Percentiles rank a stretch among this genome's conserved stretches.
phyloP scores from a whole-genome alignment of 1,140 invertebrate genomes.

The Drosophila prosaltans region DNA sequence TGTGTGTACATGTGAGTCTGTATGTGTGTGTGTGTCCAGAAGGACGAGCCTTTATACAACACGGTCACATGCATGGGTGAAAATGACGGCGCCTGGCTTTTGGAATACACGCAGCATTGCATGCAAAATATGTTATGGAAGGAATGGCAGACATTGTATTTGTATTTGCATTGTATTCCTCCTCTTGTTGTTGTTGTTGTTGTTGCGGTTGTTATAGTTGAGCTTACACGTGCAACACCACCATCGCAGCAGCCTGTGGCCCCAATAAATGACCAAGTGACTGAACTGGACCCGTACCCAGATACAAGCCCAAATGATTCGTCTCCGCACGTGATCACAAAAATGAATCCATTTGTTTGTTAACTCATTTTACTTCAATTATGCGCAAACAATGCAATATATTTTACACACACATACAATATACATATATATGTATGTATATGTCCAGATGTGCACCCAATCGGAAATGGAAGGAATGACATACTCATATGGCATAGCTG shows the following conservation, averaged over 20 bases:
- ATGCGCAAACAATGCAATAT: conserved; percentile 67
- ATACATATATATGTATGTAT: conserved; percentile 13
- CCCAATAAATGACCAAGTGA: conserved; percentile 69
- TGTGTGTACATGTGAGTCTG: conserved; percentile 32
- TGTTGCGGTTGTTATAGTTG: conserved; percentile 31
- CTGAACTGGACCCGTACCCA: conserved; percentile 14
- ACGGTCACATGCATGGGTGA: conserved; percentile 57
- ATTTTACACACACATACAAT: not conserved
- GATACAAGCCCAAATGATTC: conserved; percentile 9
- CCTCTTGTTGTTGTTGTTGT: conserved; percentile 22
- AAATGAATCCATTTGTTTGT: conserved; percentile 78
- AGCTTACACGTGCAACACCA: conserved; percentile 47
- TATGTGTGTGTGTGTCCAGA: conserved; percentile 16
- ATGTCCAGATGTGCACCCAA: not conserved
- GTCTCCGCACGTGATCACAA: conserved; percentile 66
- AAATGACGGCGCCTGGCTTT: conserved; percentile 77
- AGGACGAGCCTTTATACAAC: conserved; percentile 31
- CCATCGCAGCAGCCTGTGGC: conserved; percentile 30
- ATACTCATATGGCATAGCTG: no score
- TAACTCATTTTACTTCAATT: conserved; percentile 81
- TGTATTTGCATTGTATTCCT: conserved; percentile 41
- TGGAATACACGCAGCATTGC: conserved; percentile 72
- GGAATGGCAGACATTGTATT: conserved; percentile 67
- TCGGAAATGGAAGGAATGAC: no score
- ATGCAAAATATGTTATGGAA: conserved; percentile 79